A percentile compares a stretch with the other conserved stretches of the same genome.
phyloP scores from a whole-genome alignment of 1,140 invertebrate genomes.

The Agrypnia vestita region DNA sequence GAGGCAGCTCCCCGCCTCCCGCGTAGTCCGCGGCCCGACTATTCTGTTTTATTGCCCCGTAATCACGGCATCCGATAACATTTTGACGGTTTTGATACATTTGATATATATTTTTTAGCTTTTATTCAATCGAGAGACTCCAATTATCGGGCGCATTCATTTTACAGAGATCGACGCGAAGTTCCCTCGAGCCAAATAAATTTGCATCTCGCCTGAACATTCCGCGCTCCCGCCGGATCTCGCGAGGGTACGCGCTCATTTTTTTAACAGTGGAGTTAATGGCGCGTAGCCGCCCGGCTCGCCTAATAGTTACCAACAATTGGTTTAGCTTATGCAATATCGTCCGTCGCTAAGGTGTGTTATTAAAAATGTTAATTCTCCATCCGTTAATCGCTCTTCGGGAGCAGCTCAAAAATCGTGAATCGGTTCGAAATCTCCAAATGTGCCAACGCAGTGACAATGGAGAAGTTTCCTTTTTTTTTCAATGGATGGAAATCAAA shows the following conservation, averaged over 20 bases:
- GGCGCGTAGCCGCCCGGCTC: neutral
- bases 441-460: too few relatives aligned
- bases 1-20: slow-evolving; percentile 46
- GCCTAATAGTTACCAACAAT: too few relatives aligned
- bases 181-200: slow-evolving; percentile 48
- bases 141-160: slow-evolving; percentile 22
- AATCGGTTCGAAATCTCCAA: too few relatives aligned
- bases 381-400: too few relatives aligned
- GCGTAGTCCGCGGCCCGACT: slow-evolving; percentile 53
- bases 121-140: slow-evolving; percentile 39
- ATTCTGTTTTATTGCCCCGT: slow-evolving; percentile 57
- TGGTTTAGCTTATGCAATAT: too few relatives aligned
- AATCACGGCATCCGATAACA: slow-evolving; percentile 56
- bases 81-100: slow-evolving; percentile 30
- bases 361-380: too few relatives aligned
- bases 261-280: neutral
- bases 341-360: too few relatives aligned
- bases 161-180: slow-evolving; percentile 27
- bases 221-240: slow-evolving; percentile 4
- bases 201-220: slow-evolving; percentile 44
- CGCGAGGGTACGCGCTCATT: neutral
- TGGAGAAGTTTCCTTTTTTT: too few relatives aligned
- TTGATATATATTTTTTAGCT: slow-evolving; percentile 28
- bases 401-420: too few relatives aligned
- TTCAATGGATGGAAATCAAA: too few relatives aligned